Percentiles rank a stretch among this genome's conserved stretches.
Conservation (phyloP, 2,888 invertebrate genomes). For the Cheilosia vernalis region DNA sequence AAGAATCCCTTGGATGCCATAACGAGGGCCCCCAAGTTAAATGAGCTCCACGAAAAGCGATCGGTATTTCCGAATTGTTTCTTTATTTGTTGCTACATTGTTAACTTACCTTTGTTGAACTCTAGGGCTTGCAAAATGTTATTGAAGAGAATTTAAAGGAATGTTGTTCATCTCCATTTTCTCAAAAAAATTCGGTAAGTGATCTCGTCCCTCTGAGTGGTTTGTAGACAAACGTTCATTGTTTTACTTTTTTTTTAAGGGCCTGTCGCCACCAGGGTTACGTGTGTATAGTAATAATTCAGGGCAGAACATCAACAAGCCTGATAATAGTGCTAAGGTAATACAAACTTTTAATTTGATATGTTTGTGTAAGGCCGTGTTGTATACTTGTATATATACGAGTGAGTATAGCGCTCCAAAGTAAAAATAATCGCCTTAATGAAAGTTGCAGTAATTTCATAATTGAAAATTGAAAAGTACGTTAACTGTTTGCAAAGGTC, state of each 20-base stretch:
- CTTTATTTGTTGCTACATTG: not conserved
- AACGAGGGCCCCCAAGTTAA: slow-evolving; percentile 78
- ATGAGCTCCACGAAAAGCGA: slow-evolving; percentile 78
- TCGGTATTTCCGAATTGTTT: slow-evolving; percentile 75
- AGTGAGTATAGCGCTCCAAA: no score
- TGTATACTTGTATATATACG: no score
- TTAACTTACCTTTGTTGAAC: not conserved
- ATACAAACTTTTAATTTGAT: not conserved
- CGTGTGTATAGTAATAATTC: not conserved
- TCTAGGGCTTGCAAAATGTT: slow-evolving; percentile 61
- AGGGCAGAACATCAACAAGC: not conserved
- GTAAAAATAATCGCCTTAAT: no score
- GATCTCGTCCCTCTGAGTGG: no score
- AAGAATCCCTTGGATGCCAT: slow-evolving; percentile 81
- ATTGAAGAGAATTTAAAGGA: slow-evolving; percentile 22
- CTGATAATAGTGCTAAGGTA: not conserved
- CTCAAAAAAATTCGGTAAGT: slow-evolving; percentile 44
- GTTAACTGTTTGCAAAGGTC: no score
- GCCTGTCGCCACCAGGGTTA: not conserved
- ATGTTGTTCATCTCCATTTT: slow-evolving; percentile 5
- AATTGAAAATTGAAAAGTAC: no score
- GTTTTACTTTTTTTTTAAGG: slow-evolving; percentile 12
- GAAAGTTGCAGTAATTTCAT: no score
- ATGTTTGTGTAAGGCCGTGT: not conserved
- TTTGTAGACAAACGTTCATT: not conserved